Evolutionary conservation across 2,113 vertebrate species (phyloP).

Genomic region (Heptranchias perlo): DNA sequence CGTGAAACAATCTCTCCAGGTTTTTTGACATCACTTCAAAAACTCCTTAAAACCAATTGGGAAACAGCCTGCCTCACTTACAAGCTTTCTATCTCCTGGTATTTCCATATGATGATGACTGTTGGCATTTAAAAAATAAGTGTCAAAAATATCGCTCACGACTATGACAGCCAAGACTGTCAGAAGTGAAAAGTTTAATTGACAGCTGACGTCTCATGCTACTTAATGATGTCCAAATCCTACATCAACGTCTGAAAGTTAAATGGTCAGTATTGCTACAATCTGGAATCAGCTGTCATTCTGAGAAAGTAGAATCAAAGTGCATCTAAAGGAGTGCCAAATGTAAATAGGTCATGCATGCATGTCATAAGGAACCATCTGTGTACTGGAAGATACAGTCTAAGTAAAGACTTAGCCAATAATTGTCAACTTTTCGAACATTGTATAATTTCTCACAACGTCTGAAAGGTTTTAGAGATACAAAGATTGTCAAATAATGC

Average conservation of each 20-base stretch:
- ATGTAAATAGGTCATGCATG: not conserved
- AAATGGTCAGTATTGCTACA: not conserved
- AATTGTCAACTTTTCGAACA: not conserved
- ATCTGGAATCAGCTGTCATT: conserved; percentile 12
- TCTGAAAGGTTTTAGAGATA: not conserved
- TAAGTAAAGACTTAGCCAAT: not conserved
- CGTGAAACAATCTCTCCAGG: not conserved
- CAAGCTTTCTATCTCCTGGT: not conserved
- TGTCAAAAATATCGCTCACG: not conserved
- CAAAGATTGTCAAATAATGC: not conserved
- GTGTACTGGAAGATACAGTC: not conserved
- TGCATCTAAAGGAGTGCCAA: not conserved
- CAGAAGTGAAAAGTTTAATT: not conserved
- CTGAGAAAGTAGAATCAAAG: not conserved
- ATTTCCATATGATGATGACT: not conserved
- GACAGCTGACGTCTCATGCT: not conserved
- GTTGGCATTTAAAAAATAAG: conserved; percentile 15
- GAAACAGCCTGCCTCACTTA: not conserved
- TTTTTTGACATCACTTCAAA: not conserved
- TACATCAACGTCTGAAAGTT: not conserved
- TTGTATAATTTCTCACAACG: not conserved
- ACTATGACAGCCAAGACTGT: not conserved
- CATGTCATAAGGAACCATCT: not conserved
- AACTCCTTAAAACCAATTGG: not conserved
- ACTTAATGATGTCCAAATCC: conserved; percentile 7